Evolutionary conservation across 2,797 vertebrate genomes (phyloP).

Genomic region (Sparus aurata): DNA sequence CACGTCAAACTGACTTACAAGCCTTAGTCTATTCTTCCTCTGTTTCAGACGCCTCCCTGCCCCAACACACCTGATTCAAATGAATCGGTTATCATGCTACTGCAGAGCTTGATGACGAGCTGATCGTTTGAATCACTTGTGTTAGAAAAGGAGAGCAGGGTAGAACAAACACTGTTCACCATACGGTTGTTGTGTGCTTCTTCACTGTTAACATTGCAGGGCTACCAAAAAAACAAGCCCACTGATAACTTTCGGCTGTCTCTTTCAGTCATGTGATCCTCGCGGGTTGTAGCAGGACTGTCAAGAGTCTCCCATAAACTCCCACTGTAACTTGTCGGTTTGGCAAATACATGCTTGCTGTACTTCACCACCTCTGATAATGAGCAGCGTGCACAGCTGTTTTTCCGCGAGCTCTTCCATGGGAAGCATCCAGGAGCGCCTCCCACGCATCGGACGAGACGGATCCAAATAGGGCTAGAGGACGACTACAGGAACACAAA

Average conservation of each 20-base stretch:
- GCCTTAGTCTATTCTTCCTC: too few species aligned
- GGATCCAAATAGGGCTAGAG: conserved; percentile 41
- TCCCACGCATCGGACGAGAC: conserved; percentile 34
- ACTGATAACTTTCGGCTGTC: background rate
- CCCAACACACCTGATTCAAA: too few species aligned
- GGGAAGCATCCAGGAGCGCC: conserved; percentile 35
- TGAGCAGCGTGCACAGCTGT: background rate
- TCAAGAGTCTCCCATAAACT: background rate
- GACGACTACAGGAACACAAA: conserved; percentile 70
- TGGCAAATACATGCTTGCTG: background rate
- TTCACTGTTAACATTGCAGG: too few species aligned
- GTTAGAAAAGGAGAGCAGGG: too few species aligned
- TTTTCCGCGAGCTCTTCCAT: conserved; percentile 18
- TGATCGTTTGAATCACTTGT: background rate
- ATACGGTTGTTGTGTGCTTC: too few species aligned
- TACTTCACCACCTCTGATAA: background rate
- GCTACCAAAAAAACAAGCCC: too few species aligned
- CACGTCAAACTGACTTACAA: too few species aligned
- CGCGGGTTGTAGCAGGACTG: background rate
- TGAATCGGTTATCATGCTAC: too few species aligned
- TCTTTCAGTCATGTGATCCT: background rate
- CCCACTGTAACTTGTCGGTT: background rate
- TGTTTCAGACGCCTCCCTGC: too few species aligned
- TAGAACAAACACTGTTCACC: too few species aligned
- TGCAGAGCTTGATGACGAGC: too few species aligned